Base-by-base conservation (phyloP, 2,888 invertebrate species). In the Cryptophagus acutangulus region DNA sequence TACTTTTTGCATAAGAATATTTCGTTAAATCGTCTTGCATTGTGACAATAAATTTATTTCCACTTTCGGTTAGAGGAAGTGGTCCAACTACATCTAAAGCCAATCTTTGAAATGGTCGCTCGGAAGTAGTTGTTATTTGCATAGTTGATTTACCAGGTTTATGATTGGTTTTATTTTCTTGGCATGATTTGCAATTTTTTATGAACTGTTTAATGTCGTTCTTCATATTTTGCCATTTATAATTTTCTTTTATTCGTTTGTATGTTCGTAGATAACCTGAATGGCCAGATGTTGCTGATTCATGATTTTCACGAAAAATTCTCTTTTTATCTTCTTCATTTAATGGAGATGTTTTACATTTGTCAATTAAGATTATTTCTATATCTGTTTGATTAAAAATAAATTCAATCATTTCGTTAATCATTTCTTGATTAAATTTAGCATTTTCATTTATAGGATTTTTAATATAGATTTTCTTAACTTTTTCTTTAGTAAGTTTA, bases 11-110 rank as follows among this genome's bases (percentile, higher is more conserved):
- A 26, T 50, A 46, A 1, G 48, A 48, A 34, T 36, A 51, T 42
- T 48, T 49, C 1, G 43, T 43, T 16, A 48, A 20, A 35, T 50
- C 50, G 17, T 50, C 46, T 42, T 46, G 57, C 34, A 52, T 40
- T n/a, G 53, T 60, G 16, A 60, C 16, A 24, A 58, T 48, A 38
- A 48, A 61, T 40, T 39, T 48, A 45, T 58, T 55, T 14, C 51
- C 54, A 24, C 46, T 37, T 41, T 50, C 40, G 1, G 51, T 55
- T n/a, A 48, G 17, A n/a, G 55, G 56, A 35, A 61, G 36, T 2
- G 59, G 58, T 31, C 59, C 59, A 13, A 61, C 55, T 13, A 63
- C 51, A 41, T 62, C 59, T 17, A 63, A 9, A 16, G 47, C 40
- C 36, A 62, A 31, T 41, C 51, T 48, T 45, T 64, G 52, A 39